Evolutionary conservation across 2,888 invertebrate species (phyloP).

Genomic region (Piscicola geometra): DNA sequence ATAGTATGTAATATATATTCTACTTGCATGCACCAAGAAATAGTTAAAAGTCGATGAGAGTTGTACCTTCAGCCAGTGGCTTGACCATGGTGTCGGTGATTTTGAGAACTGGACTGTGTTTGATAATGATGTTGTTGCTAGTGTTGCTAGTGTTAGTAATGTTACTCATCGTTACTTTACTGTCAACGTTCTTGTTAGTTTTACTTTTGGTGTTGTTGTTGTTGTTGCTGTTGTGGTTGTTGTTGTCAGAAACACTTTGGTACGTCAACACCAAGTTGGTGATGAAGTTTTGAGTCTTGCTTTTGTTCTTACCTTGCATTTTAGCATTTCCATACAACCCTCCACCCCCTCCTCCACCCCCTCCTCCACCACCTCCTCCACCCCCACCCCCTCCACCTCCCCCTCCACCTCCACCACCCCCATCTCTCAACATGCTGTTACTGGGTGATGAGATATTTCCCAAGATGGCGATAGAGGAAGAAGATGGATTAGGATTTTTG

Average conservation of each 20-base stretch:
- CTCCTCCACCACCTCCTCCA: too few relatives aligned
- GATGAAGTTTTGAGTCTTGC: neutral
- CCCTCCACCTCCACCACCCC: too few relatives aligned
- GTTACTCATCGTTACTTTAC: conserved; percentile 56
- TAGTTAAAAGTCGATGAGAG: too few relatives aligned
- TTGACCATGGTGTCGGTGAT: conserved; percentile 74
- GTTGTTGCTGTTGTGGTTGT: neutral
- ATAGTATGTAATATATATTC: too few relatives aligned
- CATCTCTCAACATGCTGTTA: neutral
- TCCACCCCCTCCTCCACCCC: neutral
- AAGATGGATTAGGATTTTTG: neutral
- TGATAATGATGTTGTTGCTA: too few relatives aligned
- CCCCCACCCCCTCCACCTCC: neutral
- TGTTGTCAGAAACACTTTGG: neutral
- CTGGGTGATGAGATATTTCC: neutral
- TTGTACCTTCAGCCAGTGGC: conserved; percentile 73
- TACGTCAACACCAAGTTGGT: neutral
- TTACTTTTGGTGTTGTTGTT: neutral
- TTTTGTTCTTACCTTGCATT: neutral
- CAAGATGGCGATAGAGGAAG: neutral
- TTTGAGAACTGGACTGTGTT: conserved; percentile 73
- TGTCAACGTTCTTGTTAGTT: conserved; percentile 35
- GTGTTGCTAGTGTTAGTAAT: too few relatives aligned
- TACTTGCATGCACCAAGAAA: too few relatives aligned
- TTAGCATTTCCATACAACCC: neutral